phyloP scores from a whole-genome alignment of 1,140 invertebrate species.

The Bilobella aurantiaca region DNA sequence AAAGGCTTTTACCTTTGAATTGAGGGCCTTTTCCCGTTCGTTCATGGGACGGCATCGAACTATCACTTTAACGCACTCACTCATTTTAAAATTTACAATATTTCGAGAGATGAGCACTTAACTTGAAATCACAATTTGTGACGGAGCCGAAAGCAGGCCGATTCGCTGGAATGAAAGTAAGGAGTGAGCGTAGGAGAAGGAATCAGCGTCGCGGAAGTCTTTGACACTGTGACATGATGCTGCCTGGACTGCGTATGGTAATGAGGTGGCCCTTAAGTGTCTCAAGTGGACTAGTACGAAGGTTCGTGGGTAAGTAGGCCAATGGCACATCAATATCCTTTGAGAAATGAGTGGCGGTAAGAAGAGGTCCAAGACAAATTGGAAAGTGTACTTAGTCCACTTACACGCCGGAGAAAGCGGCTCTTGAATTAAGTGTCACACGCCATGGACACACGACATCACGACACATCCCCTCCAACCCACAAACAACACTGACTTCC shows the following conservation, averaged over 20 bases:
- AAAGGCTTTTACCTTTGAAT: constrained; percentile 52
- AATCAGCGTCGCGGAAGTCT: background rate
- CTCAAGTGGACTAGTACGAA: background rate
- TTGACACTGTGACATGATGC: background rate
- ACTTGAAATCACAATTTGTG: background rate
- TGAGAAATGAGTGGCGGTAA: no score
- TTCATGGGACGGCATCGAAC: constrained; percentile 86
- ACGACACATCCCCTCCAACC: background rate
- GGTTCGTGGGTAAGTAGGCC: background rate
- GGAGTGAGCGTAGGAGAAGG: background rate
- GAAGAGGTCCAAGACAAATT: no score
- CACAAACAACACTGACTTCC: background rate
- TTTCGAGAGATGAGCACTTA: background rate
- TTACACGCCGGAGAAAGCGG: no score
- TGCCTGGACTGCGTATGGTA: background rate
- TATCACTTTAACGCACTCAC: constrained; percentile 80
- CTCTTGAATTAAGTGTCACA: no score
- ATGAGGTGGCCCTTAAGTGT: no score
- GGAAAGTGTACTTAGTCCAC: no score
- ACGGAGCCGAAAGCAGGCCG: background rate
- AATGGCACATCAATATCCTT: constrained; percentile 1
- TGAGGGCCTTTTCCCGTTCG: constrained; percentile 56
- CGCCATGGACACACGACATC: background rate
- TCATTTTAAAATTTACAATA: constrained; percentile 41
- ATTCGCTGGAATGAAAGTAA: background rate